Evolutionary conservation across 1,140 invertebrate genomes (phyloP).

Genomic region (Anthonomus grandis): DNA sequence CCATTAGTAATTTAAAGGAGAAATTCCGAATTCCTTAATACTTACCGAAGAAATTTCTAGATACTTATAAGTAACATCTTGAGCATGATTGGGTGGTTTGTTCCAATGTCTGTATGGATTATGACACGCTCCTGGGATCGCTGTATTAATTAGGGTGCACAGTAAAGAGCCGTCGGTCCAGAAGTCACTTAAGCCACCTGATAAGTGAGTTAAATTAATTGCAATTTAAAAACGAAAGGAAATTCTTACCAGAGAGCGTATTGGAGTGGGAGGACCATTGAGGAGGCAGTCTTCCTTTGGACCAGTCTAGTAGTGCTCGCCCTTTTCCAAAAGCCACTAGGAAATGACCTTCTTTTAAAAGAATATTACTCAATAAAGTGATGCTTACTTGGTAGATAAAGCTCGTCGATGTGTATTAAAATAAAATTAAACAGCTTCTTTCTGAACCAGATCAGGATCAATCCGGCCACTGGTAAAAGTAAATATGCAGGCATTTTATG

Average conservation of each 20-base stretch:
- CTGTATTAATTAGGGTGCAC: slow-evolving; percentile 55
- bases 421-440: slow-evolving; percentile 29
- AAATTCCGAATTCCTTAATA: background rate
- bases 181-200: slow-evolving; percentile 41
- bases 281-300: slow-evolving; percentile 32
- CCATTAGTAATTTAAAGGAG: slow-evolving; percentile 10
- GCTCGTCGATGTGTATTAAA: slow-evolving; percentile 32
- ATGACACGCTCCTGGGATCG: slow-evolving; percentile 55
- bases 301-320: slow-evolving; percentile 41
- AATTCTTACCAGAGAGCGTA: slow-evolving; percentile 15
- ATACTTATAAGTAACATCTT: slow-evolving; percentile 56
- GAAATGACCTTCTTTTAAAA: background rate
- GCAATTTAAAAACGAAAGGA: background rate
- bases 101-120: slow-evolving; percentile 52
- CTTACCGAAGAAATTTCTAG: slow-evolving; percentile 55
- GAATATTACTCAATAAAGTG: background rate
- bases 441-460: slow-evolving; percentile 26
- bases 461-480: slow-evolving; percentile 33
- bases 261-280: slow-evolving; percentile 32
- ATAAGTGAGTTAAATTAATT: slow-evolving; percentile 9
- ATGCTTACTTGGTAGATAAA: slow-evolving; percentile 34
- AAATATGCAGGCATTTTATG: slow-evolving; percentile 25
- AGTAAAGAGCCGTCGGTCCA: slow-evolving; percentile 58
- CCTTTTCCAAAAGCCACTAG: slow-evolving; percentile 31
- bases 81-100: slow-evolving; percentile 54